A percentile compares a stretch with the other conserved stretches of the same genome.
Evolutionary conservation across 1,140 invertebrate species (phyloP).

Genomic region (Caerostris darwini): DNA sequence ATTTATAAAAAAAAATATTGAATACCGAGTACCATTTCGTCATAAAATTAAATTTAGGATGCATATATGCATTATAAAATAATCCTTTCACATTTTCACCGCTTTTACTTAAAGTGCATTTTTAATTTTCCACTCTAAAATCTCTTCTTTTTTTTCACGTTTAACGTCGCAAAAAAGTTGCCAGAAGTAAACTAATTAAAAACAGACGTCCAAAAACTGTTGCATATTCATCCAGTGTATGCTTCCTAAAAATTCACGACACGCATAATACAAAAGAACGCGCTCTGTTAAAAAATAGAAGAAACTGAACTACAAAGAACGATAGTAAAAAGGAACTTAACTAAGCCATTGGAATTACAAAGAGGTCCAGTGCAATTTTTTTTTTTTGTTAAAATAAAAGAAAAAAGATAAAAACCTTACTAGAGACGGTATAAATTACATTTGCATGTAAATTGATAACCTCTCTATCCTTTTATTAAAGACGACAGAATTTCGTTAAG

Average conservation of each 20-base stretch:
- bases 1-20: too few species aligned
- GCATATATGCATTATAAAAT: too few species aligned
- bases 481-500: neutral
- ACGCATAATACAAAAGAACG: neutral
- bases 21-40: too few species aligned
- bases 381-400: neutral
- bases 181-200: neutral
- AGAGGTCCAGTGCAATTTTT: neutral
- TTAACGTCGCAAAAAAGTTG: neutral
- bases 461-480: neutral
- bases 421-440: constrained; percentile 10
- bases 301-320: neutral
- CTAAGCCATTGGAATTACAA: constrained; percentile 9
- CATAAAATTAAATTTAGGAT: too few species aligned
- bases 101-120: too few species aligned
- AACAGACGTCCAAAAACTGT: neutral
- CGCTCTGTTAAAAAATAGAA: neutral
- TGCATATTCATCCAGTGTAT: constrained; percentile 6
- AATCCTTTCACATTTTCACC: too few species aligned
- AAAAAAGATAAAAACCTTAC: too few species aligned
- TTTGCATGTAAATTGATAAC: constrained; percentile 57
- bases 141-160: neutral
- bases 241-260: neutral
- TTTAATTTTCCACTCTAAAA: neutral
- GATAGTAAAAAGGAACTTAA: neutral